Evolutionary conservation across 2,888 invertebrate genomes (phyloP).

Genomic region (Schizotus pectinicornis): DNA sequence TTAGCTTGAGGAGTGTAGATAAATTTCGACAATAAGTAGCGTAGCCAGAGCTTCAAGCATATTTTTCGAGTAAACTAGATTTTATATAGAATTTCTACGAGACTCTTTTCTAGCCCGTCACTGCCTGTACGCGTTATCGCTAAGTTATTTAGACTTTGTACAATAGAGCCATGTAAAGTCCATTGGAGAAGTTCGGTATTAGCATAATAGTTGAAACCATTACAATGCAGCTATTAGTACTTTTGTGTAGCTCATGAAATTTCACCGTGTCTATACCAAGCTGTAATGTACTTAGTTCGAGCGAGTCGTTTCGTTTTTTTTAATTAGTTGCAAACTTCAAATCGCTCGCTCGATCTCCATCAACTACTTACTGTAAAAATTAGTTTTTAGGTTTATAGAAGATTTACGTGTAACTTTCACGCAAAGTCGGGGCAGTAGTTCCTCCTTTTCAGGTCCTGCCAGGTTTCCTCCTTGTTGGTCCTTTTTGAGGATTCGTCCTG

Average conservation of each 20-base stretch:
- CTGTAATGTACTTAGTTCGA: conserved; percentile 44
- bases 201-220: conserved; percentile 17
- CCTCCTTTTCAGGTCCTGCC: conserved; percentile 57
- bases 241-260: conserved; percentile 55
- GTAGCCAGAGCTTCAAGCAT: no score
- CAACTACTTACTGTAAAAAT: conserved; percentile 34
- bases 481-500: conserved; percentile 55
- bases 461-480: conserved; percentile 54
- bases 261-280: conserved; percentile 54
- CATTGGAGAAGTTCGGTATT: conserved; percentile 15
- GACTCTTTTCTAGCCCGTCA: conserved; percentile 40
- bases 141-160: conserved; percentile 20
- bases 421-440: conserved; percentile 57
- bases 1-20: no score
- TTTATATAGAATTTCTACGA: conserved; percentile 7
- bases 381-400: conserved; percentile 34
- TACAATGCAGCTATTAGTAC: conserved; percentile 39
- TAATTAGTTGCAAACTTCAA: conserved; percentile 19
- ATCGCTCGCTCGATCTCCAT: conserved; percentile 29
- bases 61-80: no score
- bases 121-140: conserved; percentile 29
- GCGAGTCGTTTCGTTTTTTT: conserved; percentile 32
- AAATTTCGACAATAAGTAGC: no score
- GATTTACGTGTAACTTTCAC: conserved; percentile 41
- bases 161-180: neutral